phyloP scores from a whole-genome alignment of 2,888 invertebrate species.

The Camponotus fellah region DNA sequence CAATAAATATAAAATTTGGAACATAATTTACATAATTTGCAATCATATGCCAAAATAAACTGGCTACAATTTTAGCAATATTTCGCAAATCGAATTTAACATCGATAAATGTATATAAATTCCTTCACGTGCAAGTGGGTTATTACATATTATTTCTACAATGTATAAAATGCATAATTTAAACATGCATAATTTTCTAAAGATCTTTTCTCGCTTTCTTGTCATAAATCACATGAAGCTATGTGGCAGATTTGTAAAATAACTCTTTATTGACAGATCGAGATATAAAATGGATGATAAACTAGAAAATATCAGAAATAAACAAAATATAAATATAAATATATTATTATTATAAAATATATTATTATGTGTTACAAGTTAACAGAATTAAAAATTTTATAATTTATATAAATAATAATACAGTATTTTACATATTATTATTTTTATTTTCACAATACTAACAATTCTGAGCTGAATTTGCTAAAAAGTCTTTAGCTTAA shows the following conservation, averaged over 20 bases:
- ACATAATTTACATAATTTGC: slow-evolving; percentile 29
- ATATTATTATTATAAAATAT: neutral
- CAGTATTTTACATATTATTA: neutral
- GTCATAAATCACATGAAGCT: slow-evolving; percentile 6
- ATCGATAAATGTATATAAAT: slow-evolving; percentile 35
- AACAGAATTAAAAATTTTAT: slow-evolving; percentile 1
- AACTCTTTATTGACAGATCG: neutral
- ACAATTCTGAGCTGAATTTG: neutral
- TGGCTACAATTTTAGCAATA: slow-evolving; percentile 31
- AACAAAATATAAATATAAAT: neutral
- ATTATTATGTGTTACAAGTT: neutral
- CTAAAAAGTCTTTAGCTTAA: neutral
- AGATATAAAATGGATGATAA: neutral
- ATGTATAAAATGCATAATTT: slow-evolving; percentile 27
- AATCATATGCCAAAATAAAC: slow-evolving; percentile 17
- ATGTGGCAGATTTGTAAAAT: slow-evolving; percentile 17
- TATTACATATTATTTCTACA: neutral
- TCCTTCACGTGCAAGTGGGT: slow-evolving; percentile 12
- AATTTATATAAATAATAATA: neutral
- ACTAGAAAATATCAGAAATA: neutral
- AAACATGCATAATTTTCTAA: slow-evolving; percentile 33
- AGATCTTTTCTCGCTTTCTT: neutral
- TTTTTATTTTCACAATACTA: neutral
- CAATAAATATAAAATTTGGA: neutral
- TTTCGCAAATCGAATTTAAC: slow-evolving; percentile 45